These are phyloP conservation scores for Sitobion miscanthi DNA, from an alignment of 1,140 invertebrate species.

Conservation along the genomic window DNA sequence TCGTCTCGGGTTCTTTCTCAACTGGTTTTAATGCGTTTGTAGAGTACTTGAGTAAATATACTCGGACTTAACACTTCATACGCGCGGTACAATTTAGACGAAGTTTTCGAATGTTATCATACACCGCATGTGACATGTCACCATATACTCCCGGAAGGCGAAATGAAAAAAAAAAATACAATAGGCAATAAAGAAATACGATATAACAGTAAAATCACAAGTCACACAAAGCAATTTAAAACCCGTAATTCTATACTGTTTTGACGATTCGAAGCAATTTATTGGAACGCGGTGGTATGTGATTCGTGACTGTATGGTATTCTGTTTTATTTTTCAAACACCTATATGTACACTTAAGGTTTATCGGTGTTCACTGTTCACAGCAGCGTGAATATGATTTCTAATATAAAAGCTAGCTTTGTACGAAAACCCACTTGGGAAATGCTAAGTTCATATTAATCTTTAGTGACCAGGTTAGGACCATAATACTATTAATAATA, in stretches of 20 bases:
- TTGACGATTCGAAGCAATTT: background rate
- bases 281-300: background rate
- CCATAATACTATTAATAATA: too few relatives aligned
- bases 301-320: background rate
- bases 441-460: too few relatives aligned
- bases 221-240: background rate
- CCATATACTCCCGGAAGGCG: background rate
- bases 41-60: background rate
- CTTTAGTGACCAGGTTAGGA: too few relatives aligned
- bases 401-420: too few relatives aligned
- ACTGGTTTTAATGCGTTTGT: background rate
- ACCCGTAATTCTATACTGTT: background rate
- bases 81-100: background rate
- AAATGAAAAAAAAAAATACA: background rate
- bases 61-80: too few relatives aligned
- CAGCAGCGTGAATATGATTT: too few relatives aligned
- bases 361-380: background rate
- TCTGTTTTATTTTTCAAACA: background rate
- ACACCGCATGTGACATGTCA: background rate
- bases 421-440: too few relatives aligned
- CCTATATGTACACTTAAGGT: background rate
- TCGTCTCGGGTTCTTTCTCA: background rate
- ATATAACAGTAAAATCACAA: background rate
- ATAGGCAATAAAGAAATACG: background rate
- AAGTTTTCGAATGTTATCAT: background rate